Percentiles rank a stretch among this genome's conserved stretches.
These are phyloP conservation scores for Umimayanthus kanabou DNA, from an alignment of 92 coral and sea anemone genomes.

Conservation along the genomic window DNA sequence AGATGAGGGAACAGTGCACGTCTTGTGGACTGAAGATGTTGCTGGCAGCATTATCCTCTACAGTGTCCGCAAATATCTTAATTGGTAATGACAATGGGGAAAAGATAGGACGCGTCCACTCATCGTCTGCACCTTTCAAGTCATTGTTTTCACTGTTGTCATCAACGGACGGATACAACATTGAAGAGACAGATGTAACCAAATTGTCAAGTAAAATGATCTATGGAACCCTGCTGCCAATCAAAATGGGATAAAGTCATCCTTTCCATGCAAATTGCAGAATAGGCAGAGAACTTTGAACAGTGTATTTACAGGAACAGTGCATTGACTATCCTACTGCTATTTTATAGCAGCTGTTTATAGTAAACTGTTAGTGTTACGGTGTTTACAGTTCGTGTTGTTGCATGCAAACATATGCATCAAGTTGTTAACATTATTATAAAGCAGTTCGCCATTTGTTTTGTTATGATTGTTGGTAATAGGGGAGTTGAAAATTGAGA, in stretches of 20 bases:
- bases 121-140: no score
- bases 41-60: conserved; percentile 20
- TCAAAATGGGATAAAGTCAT: conserved; percentile 15
- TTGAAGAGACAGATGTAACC: not conserved
- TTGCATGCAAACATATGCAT: no score
- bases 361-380: no score
- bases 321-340: not conserved
- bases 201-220: conserved; percentile 3
- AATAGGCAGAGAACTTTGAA: conserved; percentile 18
- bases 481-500: no score
- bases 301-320: not conserved
- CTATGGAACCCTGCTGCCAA: conserved; percentile 11
- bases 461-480: no score
- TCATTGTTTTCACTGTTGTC: not conserved
- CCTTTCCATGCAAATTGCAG: not conserved
- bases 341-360: no score
- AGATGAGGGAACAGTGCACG: conserved; percentile 14
- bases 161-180: not conserved
- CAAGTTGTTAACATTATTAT: no score
- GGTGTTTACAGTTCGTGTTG: no score
- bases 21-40: conserved; percentile 50
- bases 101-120: conserved; percentile 2
- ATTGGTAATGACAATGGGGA: conserved; percentile 39
- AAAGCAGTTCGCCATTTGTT: no score
- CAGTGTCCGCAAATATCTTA: conserved; percentile 34